A percentile compares a stretch with the other conserved stretches of the same genome.
Evolutionary conservation across 2,888 invertebrate species (phyloP).

Genomic region (Schizaphis graminum): DNA sequence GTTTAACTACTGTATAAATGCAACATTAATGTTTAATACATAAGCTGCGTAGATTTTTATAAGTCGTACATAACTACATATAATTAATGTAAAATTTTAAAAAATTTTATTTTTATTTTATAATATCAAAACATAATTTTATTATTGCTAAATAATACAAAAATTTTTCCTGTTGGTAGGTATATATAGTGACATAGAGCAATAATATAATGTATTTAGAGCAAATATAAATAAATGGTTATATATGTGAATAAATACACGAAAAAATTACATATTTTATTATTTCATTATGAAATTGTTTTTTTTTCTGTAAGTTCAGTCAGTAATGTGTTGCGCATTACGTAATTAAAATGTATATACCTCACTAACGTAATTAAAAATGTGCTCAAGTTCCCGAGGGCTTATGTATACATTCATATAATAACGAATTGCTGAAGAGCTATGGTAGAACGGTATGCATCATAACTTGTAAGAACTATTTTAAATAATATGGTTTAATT

Average conservation of each 20-base stretch:
- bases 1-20: background rate
- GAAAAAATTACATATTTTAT: background rate
- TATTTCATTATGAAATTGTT: constrained; percentile 18
- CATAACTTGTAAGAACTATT: background rate
- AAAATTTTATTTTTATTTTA: background rate
- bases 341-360: background rate
- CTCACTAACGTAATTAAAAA: constrained; percentile 30
- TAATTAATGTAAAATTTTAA: background rate
- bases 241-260: background rate
- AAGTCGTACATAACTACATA: background rate
- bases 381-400: constrained; percentile 29
- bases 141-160: background rate
- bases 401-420: background rate
- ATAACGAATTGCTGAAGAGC: background rate
- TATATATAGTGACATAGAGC: background rate
- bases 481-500: constrained; percentile 31
- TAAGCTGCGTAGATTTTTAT: background rate
- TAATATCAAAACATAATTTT: background rate
- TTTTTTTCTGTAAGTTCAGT: constrained; percentile 9
- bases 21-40: background rate
- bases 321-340: background rate
- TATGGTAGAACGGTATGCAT: background rate
- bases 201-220: background rate
- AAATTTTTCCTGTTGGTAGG: background rate
- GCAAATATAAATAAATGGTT: constrained; percentile 12